Evolutionary conservation across 2,797 vertebrate genomes (phyloP), one percentile per base, ranked within the genome.

Genomic region (Brachymystax lenok): DNA sequence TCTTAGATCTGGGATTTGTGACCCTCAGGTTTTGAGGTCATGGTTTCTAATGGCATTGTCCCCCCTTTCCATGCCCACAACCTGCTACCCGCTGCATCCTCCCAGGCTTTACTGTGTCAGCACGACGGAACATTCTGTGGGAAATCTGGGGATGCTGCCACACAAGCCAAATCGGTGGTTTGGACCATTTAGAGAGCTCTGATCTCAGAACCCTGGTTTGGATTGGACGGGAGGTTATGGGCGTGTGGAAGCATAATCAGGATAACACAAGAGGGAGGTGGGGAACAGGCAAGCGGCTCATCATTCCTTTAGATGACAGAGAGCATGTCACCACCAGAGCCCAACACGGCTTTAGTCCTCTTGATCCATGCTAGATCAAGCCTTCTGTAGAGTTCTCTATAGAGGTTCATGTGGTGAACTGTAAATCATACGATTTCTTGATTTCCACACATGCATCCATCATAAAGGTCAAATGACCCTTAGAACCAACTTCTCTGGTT

Each of bases 41-140:
- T 73, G 66, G 35, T 79, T 74, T 73, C 74, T 83, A 71, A 71
- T 24, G 78, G 59, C 24, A 1, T 74, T 79, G 83, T 82, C 75
- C 16, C 16, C 28, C 61, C 83, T 74, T 81, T 80, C 74, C 80
- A 72, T 73, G 75, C n/a, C 78, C 27, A 67, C 54, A 79, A 79
- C 85, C 87, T 84, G 75, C 79, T 79, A 80, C 79, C 78, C 14
- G 27, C 80, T 68, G 82, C 87, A 79, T 68, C 85, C 87, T 88
- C 83, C 78, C 78, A 74, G 63, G 83, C 77, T 92, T 90, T 89
- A 79, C 90, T 90, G 90, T 85, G 89, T 88, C 81, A n/a, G 71
- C 74, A 76, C 74, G 40, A 83, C 72, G 82, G 87, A 88, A 91
- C 86, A 84, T 90, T 90, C 77, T 87, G 89, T 69, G 86, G 84